These are phyloP conservation scores for Sceliomorpha sp. DNA, from an alignment of 2,888 invertebrate genomes.

Conservation along the genomic window DNA sequence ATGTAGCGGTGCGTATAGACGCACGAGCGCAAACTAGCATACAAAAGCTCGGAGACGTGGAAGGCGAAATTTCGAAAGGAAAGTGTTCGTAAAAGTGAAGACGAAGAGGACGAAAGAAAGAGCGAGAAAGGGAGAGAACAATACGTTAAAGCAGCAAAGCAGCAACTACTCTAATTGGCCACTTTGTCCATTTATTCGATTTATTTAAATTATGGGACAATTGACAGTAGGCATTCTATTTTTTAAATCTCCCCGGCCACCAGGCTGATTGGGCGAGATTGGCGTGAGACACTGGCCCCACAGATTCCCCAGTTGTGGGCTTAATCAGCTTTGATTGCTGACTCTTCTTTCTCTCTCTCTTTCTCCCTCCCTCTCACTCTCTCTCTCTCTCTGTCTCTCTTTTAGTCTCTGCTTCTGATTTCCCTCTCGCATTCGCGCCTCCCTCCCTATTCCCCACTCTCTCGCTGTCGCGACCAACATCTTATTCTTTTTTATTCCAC, in stretches of 20 bases:
- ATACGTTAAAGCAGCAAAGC: slow-evolving; percentile 74
- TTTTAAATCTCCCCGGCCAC: slow-evolving; percentile 80
- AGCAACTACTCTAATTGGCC: slow-evolving; percentile 80
- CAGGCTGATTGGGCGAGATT: slow-evolving; percentile 80
- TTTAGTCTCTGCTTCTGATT: slow-evolving; percentile 36
- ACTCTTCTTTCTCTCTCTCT: slow-evolving; percentile 60
- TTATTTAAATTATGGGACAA: slow-evolving; percentile 81
- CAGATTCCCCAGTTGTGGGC: slow-evolving; percentile 81
- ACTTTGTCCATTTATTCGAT: slow-evolving; percentile 81
- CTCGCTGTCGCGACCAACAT: slow-evolving; percentile 29
- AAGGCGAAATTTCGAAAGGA: slow-evolving; percentile 47
- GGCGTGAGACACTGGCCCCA: slow-evolving; percentile 81
- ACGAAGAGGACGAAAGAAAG: slow-evolving; percentile 59
- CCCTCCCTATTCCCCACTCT: slow-evolving; percentile 37
- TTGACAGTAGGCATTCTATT: slow-evolving; percentile 81
- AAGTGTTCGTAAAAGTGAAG: slow-evolving; percentile 55
- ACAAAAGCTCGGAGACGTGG: slow-evolving; percentile 31
- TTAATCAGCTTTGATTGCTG: slow-evolving; percentile 80
- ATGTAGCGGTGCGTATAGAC: slow-evolving; percentile 4
- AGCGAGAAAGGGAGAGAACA: slow-evolving; percentile 69
- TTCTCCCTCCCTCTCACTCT: slow-evolving; percentile 23
- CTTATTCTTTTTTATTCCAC: slow-evolving; percentile 43
- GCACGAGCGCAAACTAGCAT: slow-evolving; percentile 24
- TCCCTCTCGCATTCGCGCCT: slow-evolving; percentile 45
- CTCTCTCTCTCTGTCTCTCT: slow-evolving; percentile 48